These are phyloP conservation scores for Myxocyprinus asiaticus DNA, from an alignment of 2,113 vertebrate genomes.

Conservation along the genomic window DNA sequence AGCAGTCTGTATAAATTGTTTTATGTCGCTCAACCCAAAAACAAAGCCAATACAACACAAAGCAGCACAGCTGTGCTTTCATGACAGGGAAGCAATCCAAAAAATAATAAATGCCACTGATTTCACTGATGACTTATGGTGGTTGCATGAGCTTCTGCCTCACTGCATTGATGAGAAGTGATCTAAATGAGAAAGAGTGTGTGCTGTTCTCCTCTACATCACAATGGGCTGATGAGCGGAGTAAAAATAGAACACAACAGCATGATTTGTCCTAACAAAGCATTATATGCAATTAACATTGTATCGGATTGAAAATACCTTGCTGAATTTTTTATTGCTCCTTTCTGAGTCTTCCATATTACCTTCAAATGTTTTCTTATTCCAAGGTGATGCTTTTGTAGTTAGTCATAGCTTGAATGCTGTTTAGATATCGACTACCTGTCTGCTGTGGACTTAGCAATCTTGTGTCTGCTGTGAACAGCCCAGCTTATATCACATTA, in stretches of 20 bases:
- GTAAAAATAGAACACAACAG: constrained; percentile 8
- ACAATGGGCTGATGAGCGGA: constrained; percentile 14
- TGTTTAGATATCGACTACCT: constrained; percentile 44
- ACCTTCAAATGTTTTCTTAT: not conserved
- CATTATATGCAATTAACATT: constrained; percentile 18
- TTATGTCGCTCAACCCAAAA: not conserved
- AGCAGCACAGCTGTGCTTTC: not conserved
- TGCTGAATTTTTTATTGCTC: not conserved
- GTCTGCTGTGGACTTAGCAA: constrained; percentile 9
- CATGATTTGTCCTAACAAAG: not conserved
- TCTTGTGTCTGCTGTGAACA: not conserved
- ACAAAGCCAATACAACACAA: not conserved
- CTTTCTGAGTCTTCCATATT: constrained; percentile 1
- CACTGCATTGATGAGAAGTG: constrained; percentile 17
- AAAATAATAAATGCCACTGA: constrained; percentile 28
- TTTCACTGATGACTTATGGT: constrained; percentile 26
- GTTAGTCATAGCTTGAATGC: not conserved
- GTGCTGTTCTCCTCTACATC: constrained; percentile 10
- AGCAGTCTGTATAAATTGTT: not conserved
- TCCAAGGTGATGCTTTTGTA: not conserved
- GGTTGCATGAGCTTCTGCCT: constrained; percentile 18
- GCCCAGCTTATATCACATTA: constrained; percentile 26
- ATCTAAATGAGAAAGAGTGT: constrained; percentile 25
- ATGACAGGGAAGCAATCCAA: constrained; percentile 9
- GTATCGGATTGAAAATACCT: not conserved